These are phyloP conservation scores for Microplitis demolitor DNA, from an alignment of 1,140 invertebrate genomes.

Conservation along the genomic window DNA sequence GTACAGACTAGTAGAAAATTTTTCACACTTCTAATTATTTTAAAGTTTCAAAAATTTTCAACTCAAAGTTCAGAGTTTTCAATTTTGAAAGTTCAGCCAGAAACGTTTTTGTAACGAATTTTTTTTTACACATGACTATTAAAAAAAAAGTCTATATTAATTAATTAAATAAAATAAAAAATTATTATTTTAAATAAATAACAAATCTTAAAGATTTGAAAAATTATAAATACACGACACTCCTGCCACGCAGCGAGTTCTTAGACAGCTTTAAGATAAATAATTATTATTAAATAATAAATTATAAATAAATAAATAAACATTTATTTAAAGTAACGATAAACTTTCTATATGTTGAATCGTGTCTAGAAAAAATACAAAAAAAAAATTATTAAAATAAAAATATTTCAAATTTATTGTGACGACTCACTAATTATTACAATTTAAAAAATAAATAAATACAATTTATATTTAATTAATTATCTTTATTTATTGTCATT, in stretches of 20 bases:
- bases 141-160: not conserved
- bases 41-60: too few species aligned
- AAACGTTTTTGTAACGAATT: too few species aligned
- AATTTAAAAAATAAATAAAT: not conserved
- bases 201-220: not conserved
- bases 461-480: not conserved
- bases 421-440: not conserved
- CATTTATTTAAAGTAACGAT: constrained; percentile 58
- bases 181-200: constrained; percentile 24
- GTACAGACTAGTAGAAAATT: too few species aligned
- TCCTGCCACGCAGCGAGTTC: constrained; percentile 58
- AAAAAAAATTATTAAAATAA: constrained; percentile 46
- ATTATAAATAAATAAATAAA: constrained; percentile 55
- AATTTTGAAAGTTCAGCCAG: too few species aligned
- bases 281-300: constrained; percentile 52
- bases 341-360: constrained; percentile 62
- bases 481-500: too few species aligned
- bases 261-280: constrained; percentile 60
- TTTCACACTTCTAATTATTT: too few species aligned
- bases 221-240: constrained; percentile 42
- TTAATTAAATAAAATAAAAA: constrained; percentile 37
- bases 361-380: constrained; percentile 58
- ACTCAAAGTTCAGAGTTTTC: too few species aligned
- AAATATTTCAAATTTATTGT: constrained; percentile 2
- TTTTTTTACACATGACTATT: too few species aligned